Evolutionary conservation across 2,113 vertebrate species (phyloP).

Genomic region (Galemys pyrenaicus): DNA sequence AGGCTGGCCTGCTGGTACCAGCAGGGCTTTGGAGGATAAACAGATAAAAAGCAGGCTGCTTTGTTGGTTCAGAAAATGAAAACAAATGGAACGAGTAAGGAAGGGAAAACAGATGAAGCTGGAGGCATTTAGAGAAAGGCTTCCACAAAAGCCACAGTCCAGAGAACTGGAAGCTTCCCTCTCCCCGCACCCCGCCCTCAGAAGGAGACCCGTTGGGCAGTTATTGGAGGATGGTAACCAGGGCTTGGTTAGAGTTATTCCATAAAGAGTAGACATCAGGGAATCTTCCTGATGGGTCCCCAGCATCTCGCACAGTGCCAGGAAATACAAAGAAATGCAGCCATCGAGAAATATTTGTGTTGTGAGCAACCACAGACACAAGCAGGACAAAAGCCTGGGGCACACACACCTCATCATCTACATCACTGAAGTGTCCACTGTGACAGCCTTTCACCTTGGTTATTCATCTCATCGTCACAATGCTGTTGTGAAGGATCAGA

Average conservation of each 20-base stretch:
- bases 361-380: background rate
- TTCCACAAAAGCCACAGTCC: background rate
- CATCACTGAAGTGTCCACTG: background rate
- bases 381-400: background rate
- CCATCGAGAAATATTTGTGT: rapidly evolving
- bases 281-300: no score
- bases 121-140: background rate
- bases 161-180: background rate
- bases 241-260: background rate
- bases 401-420: background rate
- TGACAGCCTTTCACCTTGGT: background rate
- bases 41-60: slow-evolving; percentile 56
- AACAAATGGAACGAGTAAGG: background rate
- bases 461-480: background rate
- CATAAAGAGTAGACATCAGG: background rate
- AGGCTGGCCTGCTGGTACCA: background rate
- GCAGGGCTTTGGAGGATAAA: slow-evolving; percentile 46
- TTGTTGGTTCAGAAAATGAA: slow-evolving; percentile 62
- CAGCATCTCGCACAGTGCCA: background rate
- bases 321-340: background rate
- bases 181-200: rapidly evolving
- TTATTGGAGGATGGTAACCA: background rate
- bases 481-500: background rate
- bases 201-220: background rate
- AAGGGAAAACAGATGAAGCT: background rate